Percentiles rank a stretch among this genome's conserved stretches.
Evolutionary conservation across 2,113 vertebrate species (phyloP).

Genomic region (Odobenus rosmarus): DNA sequence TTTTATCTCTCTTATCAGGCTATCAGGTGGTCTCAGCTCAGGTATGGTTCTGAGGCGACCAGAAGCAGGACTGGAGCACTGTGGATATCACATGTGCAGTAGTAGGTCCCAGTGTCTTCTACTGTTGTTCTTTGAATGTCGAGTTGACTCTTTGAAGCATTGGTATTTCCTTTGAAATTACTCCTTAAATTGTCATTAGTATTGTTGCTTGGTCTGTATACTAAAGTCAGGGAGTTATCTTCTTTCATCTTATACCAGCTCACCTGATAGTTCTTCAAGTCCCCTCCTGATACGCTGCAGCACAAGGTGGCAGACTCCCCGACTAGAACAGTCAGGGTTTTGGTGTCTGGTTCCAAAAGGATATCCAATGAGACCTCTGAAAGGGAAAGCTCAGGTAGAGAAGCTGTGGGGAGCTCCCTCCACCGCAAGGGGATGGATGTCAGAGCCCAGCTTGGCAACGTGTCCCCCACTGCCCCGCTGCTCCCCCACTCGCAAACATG

Average conservation of each 20-base stretch:
- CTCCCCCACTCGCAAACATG: no score
- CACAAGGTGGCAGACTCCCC: not conserved
- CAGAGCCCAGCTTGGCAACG: not conserved
- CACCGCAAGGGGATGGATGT: not conserved
- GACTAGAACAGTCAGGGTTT: slow-evolving; percentile 32
- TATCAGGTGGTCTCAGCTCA: not conserved
- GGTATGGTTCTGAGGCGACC: not conserved
- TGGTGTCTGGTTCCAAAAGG: slow-evolving; percentile 37
- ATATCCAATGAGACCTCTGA: slow-evolving; percentile 56
- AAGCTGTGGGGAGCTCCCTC: not conserved
- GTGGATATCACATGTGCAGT: slow-evolving; percentile 57
- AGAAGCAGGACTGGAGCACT: not conserved
- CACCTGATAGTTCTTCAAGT: slow-evolving; percentile 48
- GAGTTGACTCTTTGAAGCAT: slow-evolving; percentile 27
- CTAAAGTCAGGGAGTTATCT: slow-evolving; percentile 45
- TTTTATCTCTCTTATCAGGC: slow-evolving; percentile 39
- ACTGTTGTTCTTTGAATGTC: slow-evolving; percentile 50
- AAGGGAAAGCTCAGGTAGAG: slow-evolving; percentile 32
- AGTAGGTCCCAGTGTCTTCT: slow-evolving; percentile 57
- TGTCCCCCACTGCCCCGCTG: not conserved
- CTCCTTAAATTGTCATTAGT: not conserved
- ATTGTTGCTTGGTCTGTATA: slow-evolving; percentile 33
- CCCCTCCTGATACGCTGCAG: slow-evolving; percentile 24
- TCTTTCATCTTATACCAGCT: slow-evolving; percentile 71
- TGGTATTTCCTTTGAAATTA: slow-evolving; percentile 53